phyloP scores from a whole-genome alignment of 2,888 invertebrate species.

The Zootermopsis nevadensis region DNA sequence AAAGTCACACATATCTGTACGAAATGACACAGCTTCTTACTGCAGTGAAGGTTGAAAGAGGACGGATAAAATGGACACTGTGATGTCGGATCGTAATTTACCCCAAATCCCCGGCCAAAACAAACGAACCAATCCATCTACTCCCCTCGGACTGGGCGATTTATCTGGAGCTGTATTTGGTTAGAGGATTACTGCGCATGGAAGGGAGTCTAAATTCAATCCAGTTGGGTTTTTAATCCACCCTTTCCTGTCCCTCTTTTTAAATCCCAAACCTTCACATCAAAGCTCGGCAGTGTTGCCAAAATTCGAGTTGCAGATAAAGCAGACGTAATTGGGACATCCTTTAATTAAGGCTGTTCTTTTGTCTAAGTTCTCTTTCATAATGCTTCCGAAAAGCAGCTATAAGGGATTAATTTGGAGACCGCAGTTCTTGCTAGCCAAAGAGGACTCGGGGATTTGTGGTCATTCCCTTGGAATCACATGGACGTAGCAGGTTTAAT shows the following conservation, averaged over 20 bases:
- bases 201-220: conserved; percentile 29
- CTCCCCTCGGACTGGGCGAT: conserved; percentile 11
- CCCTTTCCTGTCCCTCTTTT: background rate
- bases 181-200: conserved; percentile 35
- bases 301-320: background rate
- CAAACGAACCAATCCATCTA: conserved; percentile 40
- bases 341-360: conserved; percentile 13
- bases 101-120: conserved; percentile 38
- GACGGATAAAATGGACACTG: conserved; percentile 4
- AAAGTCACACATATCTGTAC: too few species aligned
- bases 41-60: conserved; percentile 30
- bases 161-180: conserved; percentile 40
- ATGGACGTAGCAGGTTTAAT: too few species aligned
- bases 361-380: background rate
- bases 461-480: too few species aligned
- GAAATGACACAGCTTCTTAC: too few species aligned
- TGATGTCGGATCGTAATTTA: conserved; percentile 36
- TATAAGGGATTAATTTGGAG: too few species aligned
- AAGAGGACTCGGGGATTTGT: too few species aligned
- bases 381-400: background rate
- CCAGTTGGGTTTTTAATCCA: conserved; percentile 44
- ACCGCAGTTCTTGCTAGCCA: too few species aligned
- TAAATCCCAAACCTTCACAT: background rate
- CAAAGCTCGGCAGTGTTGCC: conserved; percentile 32
- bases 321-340: conserved; percentile 5